Base-by-base conservation (phyloP, 2,888 invertebrate species). In the Syrphus vitripennis region DNA sequence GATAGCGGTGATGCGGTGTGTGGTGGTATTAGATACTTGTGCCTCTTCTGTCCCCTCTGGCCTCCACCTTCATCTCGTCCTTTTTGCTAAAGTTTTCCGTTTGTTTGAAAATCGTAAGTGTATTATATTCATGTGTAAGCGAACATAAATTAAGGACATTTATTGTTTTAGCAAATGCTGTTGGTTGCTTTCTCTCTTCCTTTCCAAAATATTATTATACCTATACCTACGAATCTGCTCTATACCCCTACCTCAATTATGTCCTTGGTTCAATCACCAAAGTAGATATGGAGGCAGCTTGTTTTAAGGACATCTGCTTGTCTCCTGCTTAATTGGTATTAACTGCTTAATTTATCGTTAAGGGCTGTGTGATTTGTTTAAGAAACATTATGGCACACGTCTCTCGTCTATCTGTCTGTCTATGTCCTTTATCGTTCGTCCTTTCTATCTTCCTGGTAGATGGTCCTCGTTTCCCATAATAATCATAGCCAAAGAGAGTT, bases 291-390 rank as follows among this genome's bases (percentile, higher is more conserved):
- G 88, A 84, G 88, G 89, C 88, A 88, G 87, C 88, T 89, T 89
- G 89, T 89, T 89, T 59, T 89, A 89, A 89, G 89, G 89, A 90
- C 89, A 90, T 89, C 90, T 89, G 90, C 90, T 89, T 89, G 89
- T 89, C 89, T 89, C 84, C 90, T 90, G 90, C 90, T 91, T 91
- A 91, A 91, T 91, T 91, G 91, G 91, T 90, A 91, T 91, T 91
- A 91, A 91, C 91, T 90, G 89, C 89, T 89, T 89, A 91, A 91
- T 91, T 91, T 91, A 91, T 91, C 89, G 91, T 88, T 87, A 89
- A 91, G 91, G 89, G 90, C 89, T 89, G 90, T 91, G 90, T 91
- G 91, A 91, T 91, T 91, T 91, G 91, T 91, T 91, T 90, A 90
- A 90, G 90, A 89, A 89, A 90, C 90, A 90, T 90, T 90, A 90